Evolutionary conservation across 2,888 invertebrate genomes (phyloP).

Genomic region (Macropis europaea): DNA sequence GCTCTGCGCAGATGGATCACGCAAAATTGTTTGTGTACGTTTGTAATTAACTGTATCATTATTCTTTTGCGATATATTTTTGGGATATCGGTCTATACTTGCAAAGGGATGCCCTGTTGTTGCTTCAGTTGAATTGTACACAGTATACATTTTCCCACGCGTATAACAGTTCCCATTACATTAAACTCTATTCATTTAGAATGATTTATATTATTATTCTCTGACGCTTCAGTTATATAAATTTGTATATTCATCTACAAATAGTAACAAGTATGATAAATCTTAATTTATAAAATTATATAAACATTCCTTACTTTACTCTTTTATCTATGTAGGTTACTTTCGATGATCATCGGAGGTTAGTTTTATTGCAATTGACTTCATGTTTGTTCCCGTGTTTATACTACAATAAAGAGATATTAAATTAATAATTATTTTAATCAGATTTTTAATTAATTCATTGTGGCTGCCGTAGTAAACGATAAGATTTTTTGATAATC

Average conservation of each 20-base stretch:
- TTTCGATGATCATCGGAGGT: neutral
- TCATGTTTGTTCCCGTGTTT: neutral
- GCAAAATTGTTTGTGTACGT: neutral
- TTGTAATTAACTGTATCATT: neutral
- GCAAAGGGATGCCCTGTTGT: neutral
- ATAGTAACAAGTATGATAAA: neutral
- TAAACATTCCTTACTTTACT: neutral
- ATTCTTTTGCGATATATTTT: neutral
- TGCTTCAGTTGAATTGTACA: neutral
- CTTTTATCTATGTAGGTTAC: neutral
- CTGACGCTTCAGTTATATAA: neutral
- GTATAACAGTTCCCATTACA: neutral
- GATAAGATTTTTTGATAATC: neutral
- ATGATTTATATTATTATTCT: neutral
- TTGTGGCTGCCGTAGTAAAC: neutral
- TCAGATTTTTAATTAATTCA: neutral
- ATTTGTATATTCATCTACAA: neutral
- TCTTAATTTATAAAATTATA: neutral
- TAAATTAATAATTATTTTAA: neutral
- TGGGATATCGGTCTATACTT: neutral
- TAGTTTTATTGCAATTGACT: neutral
- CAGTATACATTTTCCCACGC: neutral
- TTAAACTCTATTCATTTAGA: neutral
- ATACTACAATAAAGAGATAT: neutral
- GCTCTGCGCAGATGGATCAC: neutral